These are phyloP conservation scores for Leptopilina myrica DNA, from an alignment of 2,888 invertebrate genomes.

Conservation along the genomic window DNA sequence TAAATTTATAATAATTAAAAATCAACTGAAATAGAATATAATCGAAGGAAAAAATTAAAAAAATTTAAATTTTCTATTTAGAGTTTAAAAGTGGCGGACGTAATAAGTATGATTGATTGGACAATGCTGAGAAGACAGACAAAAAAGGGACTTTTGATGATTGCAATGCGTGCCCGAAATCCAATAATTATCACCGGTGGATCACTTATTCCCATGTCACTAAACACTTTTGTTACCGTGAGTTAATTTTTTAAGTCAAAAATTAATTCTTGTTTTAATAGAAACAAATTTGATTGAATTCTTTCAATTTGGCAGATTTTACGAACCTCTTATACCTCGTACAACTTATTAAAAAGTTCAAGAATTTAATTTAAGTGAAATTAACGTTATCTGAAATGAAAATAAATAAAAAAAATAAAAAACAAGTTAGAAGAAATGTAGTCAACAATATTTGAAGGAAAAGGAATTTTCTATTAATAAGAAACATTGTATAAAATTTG, in stretches of 20 bases:
- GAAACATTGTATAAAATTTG: no score
- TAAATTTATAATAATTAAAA: no score
- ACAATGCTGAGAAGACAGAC: slow-evolving; percentile 48
- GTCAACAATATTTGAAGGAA: no score
- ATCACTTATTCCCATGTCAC: slow-evolving; percentile 60
- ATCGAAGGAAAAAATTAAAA: not conserved
- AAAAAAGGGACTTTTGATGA: slow-evolving; percentile 56
- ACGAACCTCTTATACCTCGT: no score
- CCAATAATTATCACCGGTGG: slow-evolving; percentile 62
- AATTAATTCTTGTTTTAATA: no score
- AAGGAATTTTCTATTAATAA: no score
- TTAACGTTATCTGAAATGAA: not conserved
- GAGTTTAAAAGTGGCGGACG: slow-evolving; percentile 58
- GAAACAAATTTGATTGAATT: no score
- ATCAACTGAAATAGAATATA: no score
- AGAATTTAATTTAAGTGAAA: no score
- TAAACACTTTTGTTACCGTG: slow-evolving; percentile 65
- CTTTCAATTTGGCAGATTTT: no score
- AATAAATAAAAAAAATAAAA: not conserved
- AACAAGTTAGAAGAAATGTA: no score
- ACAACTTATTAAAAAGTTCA: no score
- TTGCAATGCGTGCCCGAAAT: slow-evolving; percentile 59
- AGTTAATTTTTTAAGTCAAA: slow-evolving; percentile 11
- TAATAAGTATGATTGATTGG: slow-evolving; percentile 64
- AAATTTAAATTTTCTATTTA: slow-evolving; percentile 41